Evolutionary conservation across 2,797 vertebrate species (phyloP).

Genomic region (Gobionotothen gibberifrons): DNA sequence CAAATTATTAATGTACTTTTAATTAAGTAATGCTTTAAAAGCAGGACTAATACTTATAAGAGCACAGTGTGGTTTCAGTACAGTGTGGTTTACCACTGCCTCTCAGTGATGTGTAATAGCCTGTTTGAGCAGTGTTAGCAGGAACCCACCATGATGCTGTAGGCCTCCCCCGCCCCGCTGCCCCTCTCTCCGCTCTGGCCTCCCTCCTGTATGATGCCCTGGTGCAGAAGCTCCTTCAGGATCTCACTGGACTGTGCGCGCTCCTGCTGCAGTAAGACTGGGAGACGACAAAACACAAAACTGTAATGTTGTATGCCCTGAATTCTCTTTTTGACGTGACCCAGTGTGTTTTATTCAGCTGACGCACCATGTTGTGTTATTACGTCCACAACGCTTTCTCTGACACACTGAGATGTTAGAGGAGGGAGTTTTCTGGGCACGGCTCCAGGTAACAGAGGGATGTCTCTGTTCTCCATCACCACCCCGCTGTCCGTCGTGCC

Average conservation of each 20-base stretch:
- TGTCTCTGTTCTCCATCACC: constrained; percentile 68
- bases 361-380: constrained; percentile 26
- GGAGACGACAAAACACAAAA: neutral
- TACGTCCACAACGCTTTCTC: constrained; percentile 23
- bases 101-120: too few relatives aligned
- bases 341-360: neutral
- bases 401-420: constrained; percentile 43
- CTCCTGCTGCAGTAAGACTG: constrained; percentile 61
- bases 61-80: too few relatives aligned
- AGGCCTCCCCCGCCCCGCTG: constrained; percentile 78
- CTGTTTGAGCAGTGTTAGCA: neutral
- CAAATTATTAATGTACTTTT: too few relatives aligned
- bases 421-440: constrained; percentile 71
- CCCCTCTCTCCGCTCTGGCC: constrained; percentile 60
- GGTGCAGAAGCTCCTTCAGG: constrained; percentile 87
- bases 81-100: too few relatives aligned
- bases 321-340: neutral
- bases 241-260: constrained; percentile 86
- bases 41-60: too few relatives aligned
- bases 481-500: constrained; percentile 77
- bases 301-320: too few relatives aligned
- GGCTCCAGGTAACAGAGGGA: constrained; percentile 65
- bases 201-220: constrained; percentile 87
- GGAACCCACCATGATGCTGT: constrained; percentile 82
- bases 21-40: too few relatives aligned